phyloP scores from a whole-genome alignment of 2,113 vertebrate genomes.

The Leucoraja erinaceus region DNA sequence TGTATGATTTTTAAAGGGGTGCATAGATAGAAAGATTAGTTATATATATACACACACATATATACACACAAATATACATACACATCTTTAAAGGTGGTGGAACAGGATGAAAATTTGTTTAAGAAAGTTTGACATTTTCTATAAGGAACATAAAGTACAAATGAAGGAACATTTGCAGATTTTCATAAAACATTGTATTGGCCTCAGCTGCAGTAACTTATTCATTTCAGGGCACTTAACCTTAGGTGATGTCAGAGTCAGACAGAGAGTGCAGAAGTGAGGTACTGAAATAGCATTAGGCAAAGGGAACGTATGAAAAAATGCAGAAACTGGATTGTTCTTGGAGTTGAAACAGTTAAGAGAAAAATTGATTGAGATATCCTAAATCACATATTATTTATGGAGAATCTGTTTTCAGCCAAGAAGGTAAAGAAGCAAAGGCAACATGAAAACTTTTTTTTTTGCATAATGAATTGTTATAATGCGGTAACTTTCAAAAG shows the following conservation, averaged over 20 bases:
- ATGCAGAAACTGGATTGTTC: background rate
- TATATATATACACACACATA: too few relatives aligned
- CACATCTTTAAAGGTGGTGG: background rate
- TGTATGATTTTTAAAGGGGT: background rate
- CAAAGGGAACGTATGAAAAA: background rate
- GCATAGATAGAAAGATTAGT: background rate
- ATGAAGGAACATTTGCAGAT: background rate
- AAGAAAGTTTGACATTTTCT: background rate
- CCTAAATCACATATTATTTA: background rate
- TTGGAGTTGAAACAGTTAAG: background rate
- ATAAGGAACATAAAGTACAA: background rate
- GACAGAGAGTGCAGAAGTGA: background rate
- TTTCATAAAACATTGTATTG: background rate
- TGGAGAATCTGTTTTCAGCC: background rate
- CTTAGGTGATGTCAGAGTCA: background rate
- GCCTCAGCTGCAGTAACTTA: background rate
- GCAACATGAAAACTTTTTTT: too few relatives aligned
- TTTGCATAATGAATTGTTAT: too few relatives aligned
- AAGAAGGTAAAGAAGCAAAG: background rate
- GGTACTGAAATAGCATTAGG: background rate
- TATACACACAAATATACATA: too few relatives aligned
- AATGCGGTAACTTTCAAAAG: background rate
- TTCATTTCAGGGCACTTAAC: background rate
- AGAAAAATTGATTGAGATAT: background rate
- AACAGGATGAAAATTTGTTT: background rate